Percentiles rank a stretch among this genome's conserved stretches.
Conservation (phyloP, 1,140 invertebrate genomes). For the Papilio dardanus region DNA sequence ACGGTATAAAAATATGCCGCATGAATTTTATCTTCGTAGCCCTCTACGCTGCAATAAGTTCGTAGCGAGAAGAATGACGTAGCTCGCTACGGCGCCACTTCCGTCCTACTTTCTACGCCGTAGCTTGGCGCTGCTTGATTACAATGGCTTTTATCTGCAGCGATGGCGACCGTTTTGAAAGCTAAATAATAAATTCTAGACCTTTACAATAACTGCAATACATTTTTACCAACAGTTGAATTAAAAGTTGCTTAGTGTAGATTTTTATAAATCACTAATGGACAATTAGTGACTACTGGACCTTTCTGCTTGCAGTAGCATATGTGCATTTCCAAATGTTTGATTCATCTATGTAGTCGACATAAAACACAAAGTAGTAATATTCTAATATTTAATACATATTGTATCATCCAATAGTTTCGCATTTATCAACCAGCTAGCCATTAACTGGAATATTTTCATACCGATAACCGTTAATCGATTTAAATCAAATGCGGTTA, state of each 20-base stretch:
- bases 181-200: constrained; percentile 20
- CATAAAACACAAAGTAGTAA: background rate
- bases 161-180: constrained; percentile 23
- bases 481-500: background rate
- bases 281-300: too few species aligned
- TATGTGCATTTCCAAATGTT: too few species aligned
- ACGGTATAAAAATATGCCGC: constrained; percentile 1
- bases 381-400: background rate
- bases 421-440: background rate
- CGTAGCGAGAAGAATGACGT: constrained; percentile 31
- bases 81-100: constrained; percentile 28
- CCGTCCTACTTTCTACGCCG: constrained; percentile 31
- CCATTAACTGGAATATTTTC: background rate
- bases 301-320: too few species aligned
- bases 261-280: background rate
- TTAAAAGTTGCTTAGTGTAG: too few species aligned
- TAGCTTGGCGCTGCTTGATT: constrained; percentile 35
- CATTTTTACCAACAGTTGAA: too few species aligned
- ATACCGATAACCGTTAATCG: background rate
- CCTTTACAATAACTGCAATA: background rate
- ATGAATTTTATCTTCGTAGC: constrained; percentile 27
- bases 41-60: constrained; percentile 18
- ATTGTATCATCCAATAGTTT: background rate
- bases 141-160: constrained; percentile 29
- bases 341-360: background rate